Percentiles rank a stretch among this genome's conserved stretches.
phyloP scores from a whole-genome alignment of 2,888 invertebrate genomes.

The Hydrotaea diabolus region DNA sequence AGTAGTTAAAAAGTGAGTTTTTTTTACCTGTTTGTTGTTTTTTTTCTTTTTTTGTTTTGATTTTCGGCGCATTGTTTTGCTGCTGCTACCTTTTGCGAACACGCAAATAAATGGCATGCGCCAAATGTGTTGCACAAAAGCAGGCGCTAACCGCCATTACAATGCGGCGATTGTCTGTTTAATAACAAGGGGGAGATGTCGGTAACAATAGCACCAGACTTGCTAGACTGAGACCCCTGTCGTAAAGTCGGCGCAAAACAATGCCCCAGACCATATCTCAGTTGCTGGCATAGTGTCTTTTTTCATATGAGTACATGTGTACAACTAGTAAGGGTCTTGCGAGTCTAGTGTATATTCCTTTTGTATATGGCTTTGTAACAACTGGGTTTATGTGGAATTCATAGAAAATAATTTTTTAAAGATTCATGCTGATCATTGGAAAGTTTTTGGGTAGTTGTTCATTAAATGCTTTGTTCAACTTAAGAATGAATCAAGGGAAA shows the following conservation, averaged over 20 bases:
- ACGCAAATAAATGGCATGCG: conserved; percentile 51
- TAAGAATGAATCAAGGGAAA: too few relatives aligned
- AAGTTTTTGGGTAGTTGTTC: too few relatives aligned
- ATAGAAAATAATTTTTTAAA: too few relatives aligned
- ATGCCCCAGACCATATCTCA: too few relatives aligned
- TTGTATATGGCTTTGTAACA: too few relatives aligned
- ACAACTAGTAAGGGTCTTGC: neutral
- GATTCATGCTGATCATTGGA: too few relatives aligned
- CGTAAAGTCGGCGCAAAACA: too few relatives aligned
- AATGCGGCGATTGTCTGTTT: neutral
- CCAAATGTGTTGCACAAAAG: conserved; percentile 47
- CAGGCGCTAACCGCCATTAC: conserved; percentile 34
- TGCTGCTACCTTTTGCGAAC: conserved; percentile 1
- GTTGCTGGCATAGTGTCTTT: neutral
- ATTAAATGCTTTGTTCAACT: too few relatives aligned
- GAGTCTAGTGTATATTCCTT: neutral
- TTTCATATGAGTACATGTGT: too few relatives aligned
- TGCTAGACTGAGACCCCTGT: neutral
- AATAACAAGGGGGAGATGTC: neutral
- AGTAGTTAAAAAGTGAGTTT: conserved; percentile 30
- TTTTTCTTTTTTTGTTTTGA: neutral
- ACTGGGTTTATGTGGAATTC: too few relatives aligned
- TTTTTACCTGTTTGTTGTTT: neutral
- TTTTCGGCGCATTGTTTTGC: neutral
- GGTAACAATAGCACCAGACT: too few relatives aligned